These are phyloP conservation scores for Coleophora flavipennella DNA, from an alignment of 2,888 invertebrate species.

Conservation along the genomic window DNA sequence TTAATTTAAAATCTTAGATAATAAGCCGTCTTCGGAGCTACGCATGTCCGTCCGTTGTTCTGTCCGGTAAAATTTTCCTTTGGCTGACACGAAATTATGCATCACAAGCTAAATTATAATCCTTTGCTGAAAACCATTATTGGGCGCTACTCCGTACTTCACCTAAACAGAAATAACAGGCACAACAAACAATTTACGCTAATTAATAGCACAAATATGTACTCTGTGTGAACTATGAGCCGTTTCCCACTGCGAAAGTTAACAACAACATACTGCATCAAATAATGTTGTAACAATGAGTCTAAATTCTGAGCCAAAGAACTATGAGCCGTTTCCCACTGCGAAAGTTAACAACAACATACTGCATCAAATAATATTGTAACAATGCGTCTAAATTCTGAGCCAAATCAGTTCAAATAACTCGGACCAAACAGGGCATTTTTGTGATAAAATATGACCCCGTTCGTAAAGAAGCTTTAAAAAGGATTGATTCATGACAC, in stretches of 20 bases:
- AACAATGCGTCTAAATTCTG: slow-evolving; percentile 10
- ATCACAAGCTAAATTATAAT: too few relatives aligned
- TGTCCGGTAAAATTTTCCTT: slow-evolving; percentile 18
- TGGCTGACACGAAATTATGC: slow-evolving; percentile 21
- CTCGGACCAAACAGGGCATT: neutral
- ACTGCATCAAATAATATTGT: too few relatives aligned
- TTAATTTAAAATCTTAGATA: too few relatives aligned
- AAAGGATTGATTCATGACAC: neutral
- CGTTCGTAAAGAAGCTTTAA: neutral
- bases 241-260: slow-evolving; percentile 18
- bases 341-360: too few relatives aligned
- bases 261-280: too few relatives aligned
- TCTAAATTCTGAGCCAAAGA: slow-evolving; percentile 9
- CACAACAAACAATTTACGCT: slow-evolving; percentile 16
- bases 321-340: slow-evolving; percentile 24
- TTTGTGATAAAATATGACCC: slow-evolving; percentile 1
- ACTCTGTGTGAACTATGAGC: too few relatives aligned
- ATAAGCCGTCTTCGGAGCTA: too few relatives aligned
- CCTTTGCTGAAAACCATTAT: too few relatives aligned
- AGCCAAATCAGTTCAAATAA: slow-evolving; percentile 6
- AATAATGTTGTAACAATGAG: too few relatives aligned
- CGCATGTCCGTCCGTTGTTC: neutral
- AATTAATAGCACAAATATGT: slow-evolving; percentile 25
- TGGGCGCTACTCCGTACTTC: neutral
- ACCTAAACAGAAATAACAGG: slow-evolving; percentile 8